A percentile compares a stretch with the other conserved stretches of the same genome.
phyloP scores from a whole-genome alignment of 2,113 vertebrate genomes.

The Campylomormyrus tamandua region DNA sequence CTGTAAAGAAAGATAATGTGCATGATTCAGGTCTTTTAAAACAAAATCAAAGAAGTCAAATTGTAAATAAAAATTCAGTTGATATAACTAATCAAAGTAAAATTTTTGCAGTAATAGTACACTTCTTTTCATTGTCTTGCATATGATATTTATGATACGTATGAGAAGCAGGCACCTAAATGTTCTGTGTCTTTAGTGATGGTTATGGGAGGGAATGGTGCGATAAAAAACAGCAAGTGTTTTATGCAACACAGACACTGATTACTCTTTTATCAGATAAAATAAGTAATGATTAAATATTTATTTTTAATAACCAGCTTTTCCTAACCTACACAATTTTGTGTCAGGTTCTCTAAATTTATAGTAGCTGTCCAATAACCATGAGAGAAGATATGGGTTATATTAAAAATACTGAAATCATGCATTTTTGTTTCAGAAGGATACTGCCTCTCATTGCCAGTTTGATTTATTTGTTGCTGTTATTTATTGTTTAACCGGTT shows the following conservation, averaged over 20 bases:
- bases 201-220: neutral
- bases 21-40: neutral
- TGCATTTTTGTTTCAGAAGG: neutral
- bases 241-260: neutral
- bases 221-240: neutral
- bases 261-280: neutral
- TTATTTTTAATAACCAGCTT: neutral
- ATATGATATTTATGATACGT: neutral
- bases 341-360: neutral
- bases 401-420: neutral
- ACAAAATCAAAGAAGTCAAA: neutral
- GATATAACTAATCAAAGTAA: neutral
- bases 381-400: neutral
- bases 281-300: neutral
- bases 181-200: neutral
- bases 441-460: neutral
- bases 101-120: neutral
- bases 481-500: neutral
- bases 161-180: neutral
- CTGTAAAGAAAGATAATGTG: neutral
- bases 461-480: neutral
- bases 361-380: neutral
- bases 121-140: neutral
- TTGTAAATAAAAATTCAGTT: slow-evolving; percentile 2
- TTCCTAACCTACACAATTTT: neutral